Evolutionary conservation across 1,140 invertebrate genomes (phyloP).

Genomic region (Neocloeon triangulifer): DNA sequence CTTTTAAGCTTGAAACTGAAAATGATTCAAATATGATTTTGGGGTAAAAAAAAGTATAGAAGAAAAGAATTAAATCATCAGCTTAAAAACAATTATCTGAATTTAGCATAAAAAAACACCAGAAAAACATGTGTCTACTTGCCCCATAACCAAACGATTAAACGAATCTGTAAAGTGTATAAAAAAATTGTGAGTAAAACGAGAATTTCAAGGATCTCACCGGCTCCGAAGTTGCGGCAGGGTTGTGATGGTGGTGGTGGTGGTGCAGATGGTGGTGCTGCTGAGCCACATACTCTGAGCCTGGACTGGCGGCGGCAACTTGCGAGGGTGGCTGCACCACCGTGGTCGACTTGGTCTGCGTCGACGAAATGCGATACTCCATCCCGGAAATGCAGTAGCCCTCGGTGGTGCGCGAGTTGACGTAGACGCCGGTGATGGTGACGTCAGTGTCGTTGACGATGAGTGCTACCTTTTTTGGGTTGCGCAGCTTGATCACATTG

Average conservation of each 20-base stretch:
- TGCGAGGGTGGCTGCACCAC: constrained; percentile 18
- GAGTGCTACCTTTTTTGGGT: constrained; percentile 36
- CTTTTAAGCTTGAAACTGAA: too few relatives aligned
- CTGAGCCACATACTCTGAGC: background rate
- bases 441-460: constrained; percentile 66
- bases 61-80: too few relatives aligned
- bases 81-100: too few relatives aligned
- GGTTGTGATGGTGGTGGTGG: constrained; percentile 1
- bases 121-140: too few relatives aligned
- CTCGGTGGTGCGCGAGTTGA: constrained; percentile 50
- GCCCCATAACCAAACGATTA: too few relatives aligned
- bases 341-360: constrained; percentile 51
- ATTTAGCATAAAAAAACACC: too few relatives aligned
- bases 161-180: too few relatives aligned
- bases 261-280: constrained; percentile 2
- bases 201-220: too few relatives aligned
- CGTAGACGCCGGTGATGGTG: constrained; percentile 53
- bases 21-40: too few relatives aligned
- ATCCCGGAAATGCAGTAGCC: constrained; percentile 60
- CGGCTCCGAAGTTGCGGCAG: too few relatives aligned
- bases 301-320: background rate
- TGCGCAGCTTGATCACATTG: constrained; percentile 12
- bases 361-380: constrained; percentile 56
- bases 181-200: too few relatives aligned
- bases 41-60: too few relatives aligned